These are phyloP conservation scores for Sciaenops ocellatus DNA, from an alignment of 2,797 vertebrate genomes.

Conservation along the genomic window DNA sequence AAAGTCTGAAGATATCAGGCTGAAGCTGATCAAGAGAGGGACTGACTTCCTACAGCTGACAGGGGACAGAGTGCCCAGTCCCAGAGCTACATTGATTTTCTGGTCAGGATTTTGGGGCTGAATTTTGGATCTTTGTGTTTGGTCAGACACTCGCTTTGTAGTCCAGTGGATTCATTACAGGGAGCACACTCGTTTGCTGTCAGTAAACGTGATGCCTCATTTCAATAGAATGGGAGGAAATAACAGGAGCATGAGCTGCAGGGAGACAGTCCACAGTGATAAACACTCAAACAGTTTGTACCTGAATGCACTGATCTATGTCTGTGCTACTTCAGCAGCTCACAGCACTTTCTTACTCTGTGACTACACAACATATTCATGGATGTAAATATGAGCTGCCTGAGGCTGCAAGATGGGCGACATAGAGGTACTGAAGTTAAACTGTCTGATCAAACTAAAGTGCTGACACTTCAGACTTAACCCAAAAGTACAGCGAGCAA, in stretches of 20 bases:
- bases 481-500: not conserved
- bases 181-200: not conserved
- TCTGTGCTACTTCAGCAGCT: not conserved
- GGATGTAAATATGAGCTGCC: not conserved
- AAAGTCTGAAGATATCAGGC: conserved; percentile 5
- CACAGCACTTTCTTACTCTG: not conserved
- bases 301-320: not conserved
- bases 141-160: conserved; percentile 5
- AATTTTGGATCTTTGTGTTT: conserved; percentile 22
- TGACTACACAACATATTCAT: not conserved
- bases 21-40: conserved; percentile 15
- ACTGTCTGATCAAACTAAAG: not conserved
- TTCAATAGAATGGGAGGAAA: conserved; percentile 21
- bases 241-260: not conserved
- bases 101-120: conserved; percentile 23
- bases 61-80: not conserved
- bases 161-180: conserved; percentile 5
- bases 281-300: not conserved
- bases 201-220: not conserved
- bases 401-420: not conserved
- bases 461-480: not conserved
- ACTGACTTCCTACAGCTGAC: not conserved
- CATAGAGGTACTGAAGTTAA: not conserved
- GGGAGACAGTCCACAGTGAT: not conserved
- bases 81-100: conserved; percentile 43